These are phyloP conservation scores for Tursiops truncatus DNA, from an alignment of 2,113 vertebrate species.

Conservation along the genomic window DNA sequence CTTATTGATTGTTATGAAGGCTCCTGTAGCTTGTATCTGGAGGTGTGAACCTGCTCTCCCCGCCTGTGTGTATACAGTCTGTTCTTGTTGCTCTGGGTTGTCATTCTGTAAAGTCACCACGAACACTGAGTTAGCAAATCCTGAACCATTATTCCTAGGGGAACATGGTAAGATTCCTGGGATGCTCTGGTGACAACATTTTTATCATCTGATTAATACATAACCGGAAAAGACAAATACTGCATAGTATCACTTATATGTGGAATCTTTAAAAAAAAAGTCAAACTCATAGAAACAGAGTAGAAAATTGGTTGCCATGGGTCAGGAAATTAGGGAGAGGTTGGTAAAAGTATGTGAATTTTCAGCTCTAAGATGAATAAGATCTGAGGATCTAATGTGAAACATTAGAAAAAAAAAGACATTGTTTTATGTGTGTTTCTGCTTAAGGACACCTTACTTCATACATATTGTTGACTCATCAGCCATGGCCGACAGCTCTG, in stretches of 20 bases:
- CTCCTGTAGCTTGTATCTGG: not conserved
- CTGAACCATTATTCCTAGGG: not conserved
- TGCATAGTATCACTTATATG: not conserved
- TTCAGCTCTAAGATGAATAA: not conserved
- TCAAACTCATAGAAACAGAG: not conserved
- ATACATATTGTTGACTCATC: too few relatives aligned
- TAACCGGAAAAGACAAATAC: not conserved
- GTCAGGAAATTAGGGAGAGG: not conserved
- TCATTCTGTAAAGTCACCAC: not conserved
- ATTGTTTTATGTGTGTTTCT: not conserved
- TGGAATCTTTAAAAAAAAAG: not conserved
- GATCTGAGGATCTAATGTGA: not conserved
- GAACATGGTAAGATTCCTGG: not conserved
- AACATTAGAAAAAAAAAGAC: not conserved
- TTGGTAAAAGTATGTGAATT: not conserved
- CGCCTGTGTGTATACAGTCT: fast-evolving
- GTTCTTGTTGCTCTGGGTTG: not conserved
- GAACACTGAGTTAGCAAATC: not conserved
- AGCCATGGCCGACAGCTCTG: fast-evolving
- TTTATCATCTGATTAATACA: not conserved
- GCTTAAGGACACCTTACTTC: not conserved
- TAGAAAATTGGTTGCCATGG: not conserved
- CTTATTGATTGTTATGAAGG: not conserved
- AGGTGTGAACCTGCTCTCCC: not conserved
- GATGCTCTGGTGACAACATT: not conserved